Conservation (phyloP, 1,140 invertebrate species). For the Apocrypta bakeri region DNA sequence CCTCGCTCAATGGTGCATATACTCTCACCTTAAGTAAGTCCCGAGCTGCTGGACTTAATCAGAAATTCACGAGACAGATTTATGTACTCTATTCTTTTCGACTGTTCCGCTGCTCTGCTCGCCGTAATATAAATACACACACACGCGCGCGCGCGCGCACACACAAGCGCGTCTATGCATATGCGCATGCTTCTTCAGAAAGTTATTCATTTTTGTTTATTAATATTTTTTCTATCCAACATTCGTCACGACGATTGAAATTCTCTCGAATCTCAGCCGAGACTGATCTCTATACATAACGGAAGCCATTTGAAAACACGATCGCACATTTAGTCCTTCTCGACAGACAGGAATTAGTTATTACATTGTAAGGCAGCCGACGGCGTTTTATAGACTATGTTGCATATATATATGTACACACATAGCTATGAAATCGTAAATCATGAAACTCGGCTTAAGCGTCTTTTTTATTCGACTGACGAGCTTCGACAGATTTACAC, state of each 20-base stretch:
- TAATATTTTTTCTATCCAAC: too few relatives aligned
- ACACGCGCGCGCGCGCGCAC: too few relatives aligned
- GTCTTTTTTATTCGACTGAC: background rate
- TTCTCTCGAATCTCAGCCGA: background rate
- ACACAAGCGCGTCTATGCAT: too few relatives aligned
- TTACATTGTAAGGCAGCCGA: too few relatives aligned
- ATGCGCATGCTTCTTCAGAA: too few relatives aligned
- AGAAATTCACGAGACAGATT: constrained; percentile 51
- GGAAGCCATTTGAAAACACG: background rate
- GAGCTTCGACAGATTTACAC: constrained; percentile 2
- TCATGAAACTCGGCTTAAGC: background rate
- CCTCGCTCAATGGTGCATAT: constrained; percentile 37
- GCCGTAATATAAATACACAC: too few relatives aligned
- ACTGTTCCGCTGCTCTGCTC: background rate
- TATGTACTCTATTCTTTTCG: constrained; percentile 52
- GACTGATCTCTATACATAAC: background rate
- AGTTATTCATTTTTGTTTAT: too few relatives aligned
- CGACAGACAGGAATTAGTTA: too few relatives aligned
- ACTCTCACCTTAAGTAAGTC: constrained; percentile 43
- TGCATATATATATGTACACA: too few relatives aligned
- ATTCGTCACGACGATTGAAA: too few relatives aligned
- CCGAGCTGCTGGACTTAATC: constrained; percentile 43
- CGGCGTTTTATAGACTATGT: too few relatives aligned
- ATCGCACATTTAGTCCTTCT: too few relatives aligned
- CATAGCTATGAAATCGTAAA: constrained; percentile 1